Evolutionary conservation across 2,888 invertebrate genomes (phyloP).

Genomic region (Erebia epiphron): DNA sequence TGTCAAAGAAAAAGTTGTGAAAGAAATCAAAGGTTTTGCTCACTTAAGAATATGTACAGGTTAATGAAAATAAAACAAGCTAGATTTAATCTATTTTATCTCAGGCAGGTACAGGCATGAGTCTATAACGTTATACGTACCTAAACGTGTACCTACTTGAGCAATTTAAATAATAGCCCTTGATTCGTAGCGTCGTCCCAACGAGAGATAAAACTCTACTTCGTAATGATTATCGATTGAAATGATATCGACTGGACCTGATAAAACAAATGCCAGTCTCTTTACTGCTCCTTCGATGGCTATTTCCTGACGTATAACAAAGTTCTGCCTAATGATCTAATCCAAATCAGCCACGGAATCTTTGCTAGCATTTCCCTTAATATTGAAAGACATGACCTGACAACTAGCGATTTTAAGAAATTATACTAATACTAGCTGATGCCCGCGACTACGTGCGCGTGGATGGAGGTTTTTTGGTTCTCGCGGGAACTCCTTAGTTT

Average conservation of each 20-base stretch:
- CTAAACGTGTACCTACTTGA: slow-evolving; percentile 58
- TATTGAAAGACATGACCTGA: no score
- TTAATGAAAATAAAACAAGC: background rate
- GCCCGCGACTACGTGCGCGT: no score
- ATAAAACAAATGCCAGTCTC: slow-evolving; percentile 50
- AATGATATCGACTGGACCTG: slow-evolving; percentile 47
- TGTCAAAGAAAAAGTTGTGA: background rate
- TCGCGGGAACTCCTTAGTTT: no score
- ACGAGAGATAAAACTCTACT: slow-evolving; percentile 47
- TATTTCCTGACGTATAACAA: background rate
- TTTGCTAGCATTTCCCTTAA: background rate
- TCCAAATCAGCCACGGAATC: background rate
- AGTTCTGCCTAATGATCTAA: background rate
- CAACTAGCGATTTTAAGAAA: no score
- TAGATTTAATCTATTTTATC: background rate
- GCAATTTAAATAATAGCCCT: slow-evolving; percentile 67
- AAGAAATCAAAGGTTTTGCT: background rate
- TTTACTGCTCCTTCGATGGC: slow-evolving; percentile 41
- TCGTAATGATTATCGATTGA: slow-evolving; percentile 59
- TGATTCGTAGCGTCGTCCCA: slow-evolving; percentile 60
- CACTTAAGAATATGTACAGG: background rate
- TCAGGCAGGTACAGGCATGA: slow-evolving; percentile 46
- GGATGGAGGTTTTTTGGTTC: no score
- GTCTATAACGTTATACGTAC: slow-evolving; percentile 58
- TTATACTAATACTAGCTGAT: no score